Conservation (phyloP, 2,797 vertebrate genomes). For the Gymnothorax javanicus region DNA sequence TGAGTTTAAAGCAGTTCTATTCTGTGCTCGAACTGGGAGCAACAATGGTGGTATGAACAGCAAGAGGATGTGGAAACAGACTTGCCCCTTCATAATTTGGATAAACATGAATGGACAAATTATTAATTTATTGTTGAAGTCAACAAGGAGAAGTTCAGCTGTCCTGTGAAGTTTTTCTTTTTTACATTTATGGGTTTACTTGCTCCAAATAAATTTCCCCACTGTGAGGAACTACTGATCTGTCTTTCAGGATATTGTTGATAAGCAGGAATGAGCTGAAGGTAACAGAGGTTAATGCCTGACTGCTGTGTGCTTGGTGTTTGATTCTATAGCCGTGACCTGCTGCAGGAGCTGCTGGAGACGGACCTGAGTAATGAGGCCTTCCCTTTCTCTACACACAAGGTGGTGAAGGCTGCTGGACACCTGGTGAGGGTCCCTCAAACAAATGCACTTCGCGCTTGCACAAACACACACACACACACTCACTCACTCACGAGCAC, state of each 20-base stretch:
- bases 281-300: not conserved
- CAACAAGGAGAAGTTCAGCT: not conserved
- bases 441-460: not conserved
- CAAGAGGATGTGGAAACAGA: too few species aligned
- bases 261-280: not conserved
- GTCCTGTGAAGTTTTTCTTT: not conserved
- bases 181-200: not conserved
- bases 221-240: not conserved
- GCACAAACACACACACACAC: slow-evolving; percentile 23
- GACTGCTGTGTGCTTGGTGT: not conserved
- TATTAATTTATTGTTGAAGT: not conserved
- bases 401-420: slow-evolving; percentile 77
- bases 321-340: slow-evolving; percentile 71
- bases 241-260: not conserved
- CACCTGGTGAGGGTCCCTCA: slow-evolving; percentile 74
- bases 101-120: too few species aligned
- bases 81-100: too few species aligned
- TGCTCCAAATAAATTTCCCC: not conserved
- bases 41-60: too few species aligned
- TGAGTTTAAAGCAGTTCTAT: too few species aligned
- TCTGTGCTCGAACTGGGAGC: too few species aligned
- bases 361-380: slow-evolving; percentile 85
- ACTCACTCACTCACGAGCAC: not conserved
- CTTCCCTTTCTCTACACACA: slow-evolving; percentile 94
- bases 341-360: slow-evolving; percentile 88